Base-by-base conservation (phyloP, 1,140 invertebrate species). In the Procambarus virginalis region DNA sequence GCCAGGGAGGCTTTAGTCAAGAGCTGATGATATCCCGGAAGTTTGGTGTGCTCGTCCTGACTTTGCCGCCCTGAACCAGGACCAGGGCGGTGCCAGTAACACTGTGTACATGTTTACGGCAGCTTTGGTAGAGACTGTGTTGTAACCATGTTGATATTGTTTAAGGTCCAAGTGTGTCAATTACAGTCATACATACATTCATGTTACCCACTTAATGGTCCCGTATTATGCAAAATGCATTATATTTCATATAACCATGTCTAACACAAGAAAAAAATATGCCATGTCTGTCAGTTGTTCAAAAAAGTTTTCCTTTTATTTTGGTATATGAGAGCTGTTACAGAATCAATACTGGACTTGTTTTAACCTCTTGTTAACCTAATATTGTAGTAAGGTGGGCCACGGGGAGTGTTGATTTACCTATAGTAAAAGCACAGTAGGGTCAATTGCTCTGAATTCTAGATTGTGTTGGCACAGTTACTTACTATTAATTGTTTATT, bases 121-220 rank as follows among this genome's bases (percentile, higher is more conserved):
- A 83, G 79, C 81, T 89, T 89, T 84, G 76, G 76, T 89, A 89
- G 88, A 89, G 88, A 86, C 73, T 89, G 81, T 89, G 88, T 89
- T 78, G 88, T 89, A 89, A 89, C 88, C 81, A 76, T 89, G 88
- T 89, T 89, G 88, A 84, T 89, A 84, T 68, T 78, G 88, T 89
- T 70, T 83, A 83, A 76, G 80, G 86, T 64, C 68, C 86, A 87
- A 81, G 86, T 80, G 86, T 87, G 77, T 80, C 82, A 84, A 84
- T 84, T 84, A 84, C 82, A 84, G 82, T 84, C 82, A 84, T 84
- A 84, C 82, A 84, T 84, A 84, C n/a, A 84, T 68, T 84, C 82
- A 84, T 84, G 82, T 84, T 84, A 84, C 82, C 82, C 82, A 84
- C 82, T 84, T 84, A 84, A 84, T 84, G 82, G 82, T 84, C 84